Evolutionary conservation across 2,888 invertebrate species (phyloP).

Genomic region (Choristoneura rosaceana): DNA sequence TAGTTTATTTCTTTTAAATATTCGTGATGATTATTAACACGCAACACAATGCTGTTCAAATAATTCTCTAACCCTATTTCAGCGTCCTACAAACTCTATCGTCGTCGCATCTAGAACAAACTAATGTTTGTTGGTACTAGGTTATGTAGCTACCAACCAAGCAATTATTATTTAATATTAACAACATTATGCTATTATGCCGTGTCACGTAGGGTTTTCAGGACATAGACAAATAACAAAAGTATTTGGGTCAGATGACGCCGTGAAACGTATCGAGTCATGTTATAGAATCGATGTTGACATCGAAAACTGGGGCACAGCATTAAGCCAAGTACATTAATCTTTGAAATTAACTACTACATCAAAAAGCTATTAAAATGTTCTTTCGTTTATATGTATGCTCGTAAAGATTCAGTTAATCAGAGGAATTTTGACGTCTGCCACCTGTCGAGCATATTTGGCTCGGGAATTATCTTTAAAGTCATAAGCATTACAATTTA

Average conservation of each 20-base stretch:
- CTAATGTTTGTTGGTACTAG: slow-evolving; percentile 3
- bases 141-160: slow-evolving; percentile 6
- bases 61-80: slow-evolving; percentile 40
- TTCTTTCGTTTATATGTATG: slow-evolving; percentile 4
- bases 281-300: slow-evolving; percentile 38
- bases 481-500: neutral
- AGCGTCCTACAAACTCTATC: slow-evolving; percentile 39
- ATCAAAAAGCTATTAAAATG: slow-evolving; percentile 17
- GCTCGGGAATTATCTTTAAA: neutral
- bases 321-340: slow-evolving; percentile 18
- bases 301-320: slow-evolving; percentile 39
- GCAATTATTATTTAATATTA: slow-evolving; percentile 32
- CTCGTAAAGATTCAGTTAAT: slow-evolving; percentile 1
- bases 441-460: slow-evolving; percentile 11
- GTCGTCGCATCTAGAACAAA: slow-evolving; percentile 36
- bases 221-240: slow-evolving; percentile 54
- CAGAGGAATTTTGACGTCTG: neutral
- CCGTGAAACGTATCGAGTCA: slow-evolving; percentile 16
- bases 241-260: slow-evolving; percentile 57
- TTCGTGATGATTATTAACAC: neutral
- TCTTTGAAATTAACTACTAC: slow-evolving; percentile 25
- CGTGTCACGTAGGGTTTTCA: slow-evolving; percentile 67
- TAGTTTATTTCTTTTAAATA: neutral
- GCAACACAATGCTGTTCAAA: slow-evolving; percentile 23
- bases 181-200: slow-evolving; percentile 48